Base-by-base conservation (phyloP, 2,888 invertebrate genomes). In the Stratiomys singularior region DNA sequence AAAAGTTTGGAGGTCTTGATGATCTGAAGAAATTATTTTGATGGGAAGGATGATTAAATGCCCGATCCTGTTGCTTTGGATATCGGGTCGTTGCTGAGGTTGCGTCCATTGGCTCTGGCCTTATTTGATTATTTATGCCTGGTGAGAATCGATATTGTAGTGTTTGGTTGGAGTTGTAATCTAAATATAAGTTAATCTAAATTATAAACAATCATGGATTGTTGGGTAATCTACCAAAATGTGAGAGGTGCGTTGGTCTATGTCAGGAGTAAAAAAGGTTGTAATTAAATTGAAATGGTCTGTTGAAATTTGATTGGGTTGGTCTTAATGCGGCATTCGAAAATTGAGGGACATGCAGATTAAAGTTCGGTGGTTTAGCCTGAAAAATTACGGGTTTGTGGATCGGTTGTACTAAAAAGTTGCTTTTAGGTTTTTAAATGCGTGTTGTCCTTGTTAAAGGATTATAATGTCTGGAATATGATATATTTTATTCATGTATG, bases 401-500 rank as follows among this genome's bases (percentile, higher is more conserved):
- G 28, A 27, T 1, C 15, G 27, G 28, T n/a, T 64, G 64, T 0
- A 9, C 28, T 56, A 56, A 56, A 1, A 1, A 0, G n/a, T 63
- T 63, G 25, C 0, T 63, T 25, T 64, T 67, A 15, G 21, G 44
- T 67, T 44, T 44, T 21, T 3, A 21, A 11, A 5, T 30, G 15
- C n/a, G 30, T 11, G 15, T 18, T 28, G 11, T 0, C 9, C 27
- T 64, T 15, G 13, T 9, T 25, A 0, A 7, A 23, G 23, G 64
- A 44, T 23, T 52, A 52, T 30, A 18, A 7, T 76, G 18, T 60
- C 52, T 76, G 1, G 44, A 4, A 37, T 78, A 64, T 11, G 64
- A 72, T 13, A 80, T 80, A 47, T 80, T 80, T 64, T 81, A 80
- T 76, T 81, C 80, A 60, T 78, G 77, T 25, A 82, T 79, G 46